Base-by-base conservation (phyloP, 2,888 invertebrate genomes). In the Zele albiditarsus region DNA sequence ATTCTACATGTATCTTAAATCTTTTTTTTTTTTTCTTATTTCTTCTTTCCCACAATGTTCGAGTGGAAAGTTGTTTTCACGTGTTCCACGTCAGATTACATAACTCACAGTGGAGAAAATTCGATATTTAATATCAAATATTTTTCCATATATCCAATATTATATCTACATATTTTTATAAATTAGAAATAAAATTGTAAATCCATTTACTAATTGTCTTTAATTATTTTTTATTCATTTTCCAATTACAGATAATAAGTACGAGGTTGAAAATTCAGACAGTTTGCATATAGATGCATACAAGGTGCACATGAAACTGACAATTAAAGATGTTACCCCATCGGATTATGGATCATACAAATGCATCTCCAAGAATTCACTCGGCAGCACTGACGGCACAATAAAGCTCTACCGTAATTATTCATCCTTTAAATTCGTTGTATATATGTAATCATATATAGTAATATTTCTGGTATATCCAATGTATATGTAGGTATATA, bases 351-450 rank as follows among this genome's bases (percentile, higher is more conserved):
- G 93, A 74, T 92, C 93, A 75, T 94, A 94, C 89, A 93, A 93
- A 88, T 94, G 94, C 90, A 92, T 94, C 86, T 93, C 94, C 78
- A 94, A 94, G 89, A 95, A 94, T 88, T 93, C 94, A 12, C 90
- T 94, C 14, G 94, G 94, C 53, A 93, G 94, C 84, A 94, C 94
- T 14, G 94, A 94, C 85, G 94, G 94, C 76, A 93, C 92, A 82
- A 94, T 94, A 83, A 93, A 93, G 89, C 90, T 94, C 80, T 94
- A 94, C 87, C 92, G 94, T 94, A 90, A 93, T 93, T 92, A 84
- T 79, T 57, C 67, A 38, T 63, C 8, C 53, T 63, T 53, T 46
- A 23, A 8, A 14, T 53, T 28, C n/a, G 23, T 53, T 69, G 3
- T 0, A 57, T n/a, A 57, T 6, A 57, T 23, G 12, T 20, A 25